Evolutionary conservation across 2,888 invertebrate species (phyloP), one percentile per base, ranked within the genome.

Genomic region (Lissonota sp.): DNA sequence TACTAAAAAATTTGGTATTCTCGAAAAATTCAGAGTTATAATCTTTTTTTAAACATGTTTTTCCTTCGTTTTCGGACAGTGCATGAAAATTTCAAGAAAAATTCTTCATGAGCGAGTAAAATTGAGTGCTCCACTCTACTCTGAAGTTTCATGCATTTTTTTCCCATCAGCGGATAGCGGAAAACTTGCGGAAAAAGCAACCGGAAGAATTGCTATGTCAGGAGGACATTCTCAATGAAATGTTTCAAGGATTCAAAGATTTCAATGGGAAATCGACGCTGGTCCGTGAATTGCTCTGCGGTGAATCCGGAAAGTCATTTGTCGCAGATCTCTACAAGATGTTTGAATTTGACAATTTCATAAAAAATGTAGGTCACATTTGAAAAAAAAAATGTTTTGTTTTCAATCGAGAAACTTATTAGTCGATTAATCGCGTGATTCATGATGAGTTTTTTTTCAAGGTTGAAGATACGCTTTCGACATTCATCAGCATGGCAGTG

Each of bases 331-430:
- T 89, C 7, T 91, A 90, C 64, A 69, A 82, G 4, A 83, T 74
- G 46, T 87, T 91, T 51, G 88, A 90, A 39, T 80, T 91, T 4
- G 73, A 85, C 4, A 85, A 85, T 51, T 91, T 90, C 62, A 82
- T 79, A 16, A 69, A 55, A 42, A 88, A 88, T 16, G 90, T 90
- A 82, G 87, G 16, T 42, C 7, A 16, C 14, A 53, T 14, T 26
- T 53, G 12, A 58, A 26, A 42, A 46, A 42, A 46, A 63, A 71
- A 10, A n/a, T 1, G 37, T 64, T 7, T n/a, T 63, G 8, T 63
- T 4, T 8, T 16, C 16, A 53, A 46, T 62, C 51, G 10, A 7
- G 26, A 44, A 6, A 6, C 37, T 39, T 10, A 3, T 39, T 10
- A 3, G n/a, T 49, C 3, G 0, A 14, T 57, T 57, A 26, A 42